phyloP scores from a whole-genome alignment of 2,113 vertebrate species.

The Tylochromis polylepis region DNA sequence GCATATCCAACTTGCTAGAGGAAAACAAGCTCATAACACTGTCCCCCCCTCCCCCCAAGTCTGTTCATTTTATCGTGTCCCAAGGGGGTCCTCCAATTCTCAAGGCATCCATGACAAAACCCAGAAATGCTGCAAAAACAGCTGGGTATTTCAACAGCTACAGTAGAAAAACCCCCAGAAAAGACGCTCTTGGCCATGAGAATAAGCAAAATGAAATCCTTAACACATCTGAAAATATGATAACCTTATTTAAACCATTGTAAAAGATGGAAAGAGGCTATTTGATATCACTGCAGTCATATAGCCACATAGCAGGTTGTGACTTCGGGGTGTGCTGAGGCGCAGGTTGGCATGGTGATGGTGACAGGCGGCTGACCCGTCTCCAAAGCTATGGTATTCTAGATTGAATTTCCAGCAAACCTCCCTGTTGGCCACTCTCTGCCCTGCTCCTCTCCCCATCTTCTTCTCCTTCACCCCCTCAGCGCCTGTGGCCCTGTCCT shows the following conservation, averaged over 20 bases:
- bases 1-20: conserved; percentile 23
- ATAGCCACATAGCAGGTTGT: conserved; percentile 53
- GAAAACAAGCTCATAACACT: conserved; percentile 47
- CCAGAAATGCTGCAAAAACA: conserved; percentile 34
- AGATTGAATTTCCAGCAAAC: conserved; percentile 73
- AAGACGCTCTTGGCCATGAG: conserved; percentile 13
- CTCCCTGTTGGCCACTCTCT: conserved; percentile 40
- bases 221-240: conserved; percentile 34
- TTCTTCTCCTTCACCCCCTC: conserved; percentile 23
- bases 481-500: conserved; percentile 73
- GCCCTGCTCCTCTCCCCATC: conserved; percentile 43
- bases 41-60: background rate
- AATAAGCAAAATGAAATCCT: conserved; percentile 56
- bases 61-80: conserved; percentile 26
- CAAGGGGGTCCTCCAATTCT: conserved; percentile 35
- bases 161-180: background rate
- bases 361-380: conserved; percentile 69
- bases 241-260: conserved; percentile 33
- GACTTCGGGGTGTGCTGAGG: conserved; percentile 64
- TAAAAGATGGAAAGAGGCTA: conserved; percentile 7
- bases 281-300: conserved; percentile 23
- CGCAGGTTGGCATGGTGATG: conserved; percentile 66
- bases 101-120: conserved; percentile 53
- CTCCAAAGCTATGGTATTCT: conserved; percentile 75
- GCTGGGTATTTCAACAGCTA: conserved; percentile 28